Conservation (phyloP, 92 coral and sea anemone species). For the Muricea muricata region DNA sequence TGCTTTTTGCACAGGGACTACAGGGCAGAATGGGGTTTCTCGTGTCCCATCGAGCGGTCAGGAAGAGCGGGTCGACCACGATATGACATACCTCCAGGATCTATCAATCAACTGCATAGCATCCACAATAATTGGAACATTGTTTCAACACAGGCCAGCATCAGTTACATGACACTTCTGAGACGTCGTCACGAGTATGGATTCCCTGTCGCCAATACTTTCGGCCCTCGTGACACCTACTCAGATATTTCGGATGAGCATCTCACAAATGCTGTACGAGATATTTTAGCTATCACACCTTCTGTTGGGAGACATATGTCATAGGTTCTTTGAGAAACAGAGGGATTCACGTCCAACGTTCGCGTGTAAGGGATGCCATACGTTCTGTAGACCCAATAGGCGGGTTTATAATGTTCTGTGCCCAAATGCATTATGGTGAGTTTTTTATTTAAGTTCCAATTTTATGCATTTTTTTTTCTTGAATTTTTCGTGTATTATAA, state of each 20-base stretch:
- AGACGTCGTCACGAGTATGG: not conserved
- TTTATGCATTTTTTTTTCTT: not conserved
- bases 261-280: conserved; percentile 15
- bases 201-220: not conserved
- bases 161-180: not conserved
- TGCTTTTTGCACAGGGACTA: conserved; percentile 8
- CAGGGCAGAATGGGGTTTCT: conserved; percentile 9
- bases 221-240: not conserved
- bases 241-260: conserved; percentile 28
- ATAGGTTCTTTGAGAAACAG: conserved; percentile 36
- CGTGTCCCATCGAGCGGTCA: conserved; percentile 58
- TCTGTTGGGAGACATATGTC: conserved; percentile 46
- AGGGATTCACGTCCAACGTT: conserved; percentile 4
- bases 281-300: not conserved
- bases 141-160: conserved; percentile 23
- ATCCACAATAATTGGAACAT: not conserved
- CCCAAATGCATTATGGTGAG: conserved; percentile 41
- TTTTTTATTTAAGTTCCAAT: not conserved
- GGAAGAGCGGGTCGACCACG: conserved; percentile 65
- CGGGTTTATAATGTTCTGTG: conserved; percentile 22
- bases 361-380: conserved; percentile 14
- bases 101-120: conserved; percentile 37
- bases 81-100: too few species aligned
- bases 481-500: not conserved
- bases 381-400: conserved; percentile 20